phyloP scores from a whole-genome alignment of 2,113 vertebrate genomes.

The Aspiorhynchus laticeps region DNA sequence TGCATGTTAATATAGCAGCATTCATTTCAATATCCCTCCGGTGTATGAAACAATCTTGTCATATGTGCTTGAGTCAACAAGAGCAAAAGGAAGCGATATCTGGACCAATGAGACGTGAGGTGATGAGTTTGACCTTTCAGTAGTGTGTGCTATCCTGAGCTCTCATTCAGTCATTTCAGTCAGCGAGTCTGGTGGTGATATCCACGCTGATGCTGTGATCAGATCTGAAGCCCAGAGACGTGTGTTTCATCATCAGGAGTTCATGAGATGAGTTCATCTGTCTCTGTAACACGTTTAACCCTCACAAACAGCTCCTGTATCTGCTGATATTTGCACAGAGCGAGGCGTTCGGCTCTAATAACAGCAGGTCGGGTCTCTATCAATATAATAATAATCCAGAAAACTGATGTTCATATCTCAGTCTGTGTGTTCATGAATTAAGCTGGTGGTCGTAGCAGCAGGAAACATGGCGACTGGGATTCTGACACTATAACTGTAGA shows the following conservation, averaged over 20 bases:
- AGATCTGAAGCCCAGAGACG: not conserved
- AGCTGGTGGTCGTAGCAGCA: not conserved
- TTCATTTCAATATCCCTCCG: not conserved
- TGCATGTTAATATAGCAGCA: not conserved
- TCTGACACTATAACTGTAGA: not conserved
- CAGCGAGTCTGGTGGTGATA: not conserved
- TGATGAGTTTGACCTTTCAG: not conserved
- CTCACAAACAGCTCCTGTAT: not conserved
- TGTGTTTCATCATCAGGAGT: not conserved
- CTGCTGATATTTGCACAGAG: not conserved
- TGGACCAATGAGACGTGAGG: not conserved
- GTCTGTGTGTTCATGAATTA: not conserved
- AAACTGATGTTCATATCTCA: not conserved
- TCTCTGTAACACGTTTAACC: not conserved
- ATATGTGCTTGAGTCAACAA: not conserved
- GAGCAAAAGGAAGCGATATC: constrained; percentile 16
- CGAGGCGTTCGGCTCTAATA: not conserved
- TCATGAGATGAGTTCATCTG: not conserved
- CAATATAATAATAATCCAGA: not conserved
- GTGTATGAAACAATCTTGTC: constrained; percentile 9
- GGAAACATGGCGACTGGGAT: not conserved
- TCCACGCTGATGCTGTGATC: too few relatives aligned
- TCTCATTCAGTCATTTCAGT: constrained; percentile 1
- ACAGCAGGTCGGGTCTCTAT: not conserved
- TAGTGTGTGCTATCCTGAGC: not conserved